These are phyloP conservation scores for Scrobipalpa atriplicella DNA, from an alignment of 2,888 invertebrate genomes.

Conservation along the genomic window DNA sequence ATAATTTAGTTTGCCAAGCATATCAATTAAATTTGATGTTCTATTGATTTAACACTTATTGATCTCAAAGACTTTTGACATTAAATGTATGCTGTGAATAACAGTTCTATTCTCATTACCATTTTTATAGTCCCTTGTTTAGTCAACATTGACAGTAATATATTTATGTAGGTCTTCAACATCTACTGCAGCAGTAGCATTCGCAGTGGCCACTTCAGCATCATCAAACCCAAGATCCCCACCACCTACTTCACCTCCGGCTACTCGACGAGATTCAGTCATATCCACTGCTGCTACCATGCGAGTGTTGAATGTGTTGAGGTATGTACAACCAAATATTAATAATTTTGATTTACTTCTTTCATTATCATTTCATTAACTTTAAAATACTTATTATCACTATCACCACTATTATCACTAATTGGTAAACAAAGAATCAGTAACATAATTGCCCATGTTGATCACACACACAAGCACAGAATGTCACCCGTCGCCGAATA, in stretches of 20 bases:
- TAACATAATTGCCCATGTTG: too few relatives aligned
- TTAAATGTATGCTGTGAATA: background rate
- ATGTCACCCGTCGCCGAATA: too few relatives aligned
- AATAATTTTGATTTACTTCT: background rate
- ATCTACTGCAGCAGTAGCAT: slow-evolving; percentile 94
- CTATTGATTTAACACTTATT: background rate
- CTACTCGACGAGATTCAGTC: slow-evolving; percentile 84
- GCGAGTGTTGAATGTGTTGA: slow-evolving; percentile 94
- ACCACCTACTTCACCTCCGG: slow-evolving; percentile 77
- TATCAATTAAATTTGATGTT: background rate
- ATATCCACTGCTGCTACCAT: slow-evolving; percentile 97
- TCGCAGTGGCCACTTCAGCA: slow-evolving; percentile 95
- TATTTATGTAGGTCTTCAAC: slow-evolving; percentile 88
- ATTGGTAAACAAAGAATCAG: too few relatives aligned
- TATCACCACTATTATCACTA: too few relatives aligned
- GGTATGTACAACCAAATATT: too few relatives aligned
- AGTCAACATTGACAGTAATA: background rate
- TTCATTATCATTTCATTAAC: too few relatives aligned
- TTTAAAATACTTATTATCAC: too few relatives aligned
- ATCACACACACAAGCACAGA: too few relatives aligned
- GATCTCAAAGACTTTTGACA: background rate
- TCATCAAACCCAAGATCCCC: slow-evolving; percentile 91
- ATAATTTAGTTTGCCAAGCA: background rate
- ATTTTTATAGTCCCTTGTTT: slow-evolving; percentile 21
- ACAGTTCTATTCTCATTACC: slow-evolving; percentile 8